Evolutionary conservation across 1,140 invertebrate species (phyloP).

Genomic region (Mercenaria mercenaria): DNA sequence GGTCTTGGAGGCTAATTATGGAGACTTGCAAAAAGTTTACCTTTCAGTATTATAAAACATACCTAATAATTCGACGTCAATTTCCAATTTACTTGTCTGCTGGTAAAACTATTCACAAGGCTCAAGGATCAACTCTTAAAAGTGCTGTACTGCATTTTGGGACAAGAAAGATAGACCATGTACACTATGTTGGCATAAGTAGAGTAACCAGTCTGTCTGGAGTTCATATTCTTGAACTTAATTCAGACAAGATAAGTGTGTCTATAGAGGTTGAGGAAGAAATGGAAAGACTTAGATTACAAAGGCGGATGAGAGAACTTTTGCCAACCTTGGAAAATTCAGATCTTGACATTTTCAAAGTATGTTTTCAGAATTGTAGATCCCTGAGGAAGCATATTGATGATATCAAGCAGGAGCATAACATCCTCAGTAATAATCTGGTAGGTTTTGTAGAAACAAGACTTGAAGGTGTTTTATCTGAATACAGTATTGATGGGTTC

Average conservation of each 20-base stretch:
- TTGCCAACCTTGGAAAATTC: too few relatives aligned
- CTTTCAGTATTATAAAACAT: not conserved
- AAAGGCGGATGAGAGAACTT: not conserved
- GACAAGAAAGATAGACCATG: slow-evolving; percentile 52
- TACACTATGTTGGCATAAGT: slow-evolving; percentile 66
- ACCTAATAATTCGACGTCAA: slow-evolving; percentile 9
- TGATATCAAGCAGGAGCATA: slow-evolving; percentile 34
- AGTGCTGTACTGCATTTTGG: slow-evolving; percentile 53
- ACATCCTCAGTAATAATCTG: slow-evolving; percentile 34
- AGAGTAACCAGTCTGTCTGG: slow-evolving; percentile 45
- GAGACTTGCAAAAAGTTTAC: slow-evolving; percentile 25
- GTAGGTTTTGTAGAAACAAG: slow-evolving; percentile 61
- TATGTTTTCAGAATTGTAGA: slow-evolving; percentile 61
- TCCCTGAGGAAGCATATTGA: slow-evolving; percentile 56
- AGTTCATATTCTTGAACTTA: slow-evolving; percentile 49
- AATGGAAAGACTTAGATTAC: slow-evolving; percentile 62
- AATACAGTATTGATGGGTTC: slow-evolving; percentile 16
- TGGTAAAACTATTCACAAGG: slow-evolving; percentile 62
- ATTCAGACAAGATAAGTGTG: slow-evolving; percentile 51
- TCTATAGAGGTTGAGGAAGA: slow-evolving; percentile 50
- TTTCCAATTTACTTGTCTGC: slow-evolving; percentile 51
- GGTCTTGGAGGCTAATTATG: slow-evolving; percentile 20
- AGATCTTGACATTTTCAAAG: too few relatives aligned
- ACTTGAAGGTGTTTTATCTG: not conserved
- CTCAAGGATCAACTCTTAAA: slow-evolving; percentile 59